Conservation (phyloP, 2,888 invertebrate genomes). For the Ceraclea dissimilis region DNA sequence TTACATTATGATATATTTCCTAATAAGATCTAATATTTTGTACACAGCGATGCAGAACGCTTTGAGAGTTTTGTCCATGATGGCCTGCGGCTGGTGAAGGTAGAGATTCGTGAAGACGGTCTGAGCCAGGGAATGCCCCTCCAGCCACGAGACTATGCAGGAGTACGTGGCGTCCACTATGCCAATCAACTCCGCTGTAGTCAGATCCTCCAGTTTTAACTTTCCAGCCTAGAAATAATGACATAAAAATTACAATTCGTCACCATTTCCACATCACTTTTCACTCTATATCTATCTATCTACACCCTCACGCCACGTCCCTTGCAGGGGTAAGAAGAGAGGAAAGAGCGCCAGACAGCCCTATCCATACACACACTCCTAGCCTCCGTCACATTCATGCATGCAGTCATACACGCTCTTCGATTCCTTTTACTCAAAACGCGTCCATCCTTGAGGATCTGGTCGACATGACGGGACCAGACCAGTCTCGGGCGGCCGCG, state of each 20-base stretch:
- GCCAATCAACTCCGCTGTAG: slow-evolving; percentile 76
- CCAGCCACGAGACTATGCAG: slow-evolving; percentile 94
- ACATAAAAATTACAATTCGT: neutral
- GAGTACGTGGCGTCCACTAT: slow-evolving; percentile 91
- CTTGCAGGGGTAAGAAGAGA: too few species aligned
- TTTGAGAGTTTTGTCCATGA: slow-evolving; percentile 74
- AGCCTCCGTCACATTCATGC: too few species aligned
- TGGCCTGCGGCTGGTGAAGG: slow-evolving; percentile 80
- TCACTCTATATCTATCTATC: too few species aligned
- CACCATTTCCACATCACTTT: too few species aligned
- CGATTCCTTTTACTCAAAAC: too few species aligned
- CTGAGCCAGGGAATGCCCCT: slow-evolving; percentile 93
- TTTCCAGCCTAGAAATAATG: slow-evolving; percentile 53
- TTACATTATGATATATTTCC: slow-evolving; percentile 81
- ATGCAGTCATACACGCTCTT: too few species aligned
- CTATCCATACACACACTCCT: too few species aligned
- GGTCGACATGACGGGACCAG: too few species aligned
- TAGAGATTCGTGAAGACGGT: slow-evolving; percentile 96
- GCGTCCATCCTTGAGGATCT: too few species aligned
- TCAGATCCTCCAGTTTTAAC: slow-evolving; percentile 69
- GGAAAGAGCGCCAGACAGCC: too few species aligned
- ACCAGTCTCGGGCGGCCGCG: too few species aligned
- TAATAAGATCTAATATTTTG: slow-evolving; percentile 82
- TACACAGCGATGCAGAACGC: slow-evolving; percentile 82
- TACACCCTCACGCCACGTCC: too few species aligned